phyloP scores from a whole-genome alignment of 2,113 vertebrate species.

The Aix galericulata region DNA sequence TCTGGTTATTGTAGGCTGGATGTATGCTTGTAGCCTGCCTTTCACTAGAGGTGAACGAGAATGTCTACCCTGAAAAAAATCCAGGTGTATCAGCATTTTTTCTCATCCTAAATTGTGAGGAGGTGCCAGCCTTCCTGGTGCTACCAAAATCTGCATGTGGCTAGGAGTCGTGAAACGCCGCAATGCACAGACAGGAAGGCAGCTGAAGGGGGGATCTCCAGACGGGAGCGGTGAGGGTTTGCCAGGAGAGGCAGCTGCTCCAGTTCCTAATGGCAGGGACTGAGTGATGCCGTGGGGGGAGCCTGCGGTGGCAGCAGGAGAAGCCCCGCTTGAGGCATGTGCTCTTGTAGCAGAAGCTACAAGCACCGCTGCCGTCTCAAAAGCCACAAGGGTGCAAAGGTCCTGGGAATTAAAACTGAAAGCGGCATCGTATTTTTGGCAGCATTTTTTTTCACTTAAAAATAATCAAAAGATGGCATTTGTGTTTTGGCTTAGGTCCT shows the following conservation, averaged over 20 bases:
- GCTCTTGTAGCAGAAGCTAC: not conserved
- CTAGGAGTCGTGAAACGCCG: not conserved
- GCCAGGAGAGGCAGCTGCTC: not conserved
- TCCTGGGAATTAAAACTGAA: not conserved
- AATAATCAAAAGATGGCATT: not conserved
- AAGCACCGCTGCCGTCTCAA: not conserved
- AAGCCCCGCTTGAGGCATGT: not conserved
- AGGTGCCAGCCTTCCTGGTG: not conserved
- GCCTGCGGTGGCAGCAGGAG: not conserved
- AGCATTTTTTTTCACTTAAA: not conserved
- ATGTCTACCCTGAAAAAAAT: not conserved
- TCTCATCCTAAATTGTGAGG: not conserved
- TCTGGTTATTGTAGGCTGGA: not conserved
- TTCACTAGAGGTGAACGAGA: not conserved
- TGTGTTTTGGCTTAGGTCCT: not conserved
- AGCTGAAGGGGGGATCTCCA: not conserved
- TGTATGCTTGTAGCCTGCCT: not conserved
- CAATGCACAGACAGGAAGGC: accelerated
- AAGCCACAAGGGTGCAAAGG: not conserved
- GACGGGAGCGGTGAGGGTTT: not conserved
- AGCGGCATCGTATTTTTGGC: not conserved
- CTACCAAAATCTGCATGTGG: not conserved
- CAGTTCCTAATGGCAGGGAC: accelerated
- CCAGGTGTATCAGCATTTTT: not conserved
- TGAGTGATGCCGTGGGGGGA: not conserved